Evolutionary conservation across 2,113 vertebrate genomes (phyloP).

Genomic region (Macquaria australasica): DNA sequence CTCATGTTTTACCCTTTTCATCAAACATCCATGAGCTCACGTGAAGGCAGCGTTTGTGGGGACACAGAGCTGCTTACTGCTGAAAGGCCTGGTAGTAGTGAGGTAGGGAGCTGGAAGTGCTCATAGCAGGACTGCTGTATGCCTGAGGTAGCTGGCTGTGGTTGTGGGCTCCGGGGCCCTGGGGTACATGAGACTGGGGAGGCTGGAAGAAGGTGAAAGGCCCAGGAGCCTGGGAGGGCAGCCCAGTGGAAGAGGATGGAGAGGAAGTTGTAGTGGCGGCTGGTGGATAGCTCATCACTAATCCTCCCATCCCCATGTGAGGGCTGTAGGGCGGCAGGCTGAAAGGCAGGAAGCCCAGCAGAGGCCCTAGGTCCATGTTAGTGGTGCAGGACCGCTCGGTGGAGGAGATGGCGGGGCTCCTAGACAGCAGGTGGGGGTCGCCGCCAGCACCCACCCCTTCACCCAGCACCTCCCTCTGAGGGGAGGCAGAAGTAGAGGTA

Average conservation of each 20-base stretch:
- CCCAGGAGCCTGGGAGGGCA: constrained; percentile 90
- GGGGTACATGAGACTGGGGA: constrained; percentile 73
- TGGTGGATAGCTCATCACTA: constrained; percentile 93
- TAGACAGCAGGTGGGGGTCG: constrained; percentile 88
- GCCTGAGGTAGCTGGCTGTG: constrained; percentile 93
- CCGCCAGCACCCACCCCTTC: constrained; percentile 79
- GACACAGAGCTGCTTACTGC: constrained; percentile 72
- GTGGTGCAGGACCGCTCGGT: constrained; percentile 92
- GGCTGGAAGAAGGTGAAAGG: constrained; percentile 85
- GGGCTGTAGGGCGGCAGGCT: constrained; percentile 93
- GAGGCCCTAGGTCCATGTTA: constrained; percentile 96
- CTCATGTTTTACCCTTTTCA: constrained; percentile 47
- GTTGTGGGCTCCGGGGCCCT: constrained; percentile 73
- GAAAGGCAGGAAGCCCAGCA: constrained; percentile 95
- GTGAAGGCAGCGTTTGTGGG: constrained; percentile 34
- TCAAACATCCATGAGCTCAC: constrained; percentile 16
- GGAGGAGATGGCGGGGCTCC: constrained; percentile 89
- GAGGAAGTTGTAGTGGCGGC: constrained; percentile 73
- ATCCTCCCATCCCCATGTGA: constrained; percentile 89
- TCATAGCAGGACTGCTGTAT: constrained; percentile 91
- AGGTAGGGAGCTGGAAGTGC: constrained; percentile 92
- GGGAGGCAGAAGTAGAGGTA: constrained; percentile 84
- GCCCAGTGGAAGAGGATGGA: constrained; percentile 75
- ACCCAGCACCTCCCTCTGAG: constrained; percentile 87
- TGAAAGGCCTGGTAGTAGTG: constrained; percentile 99